phyloP scores from a whole-genome alignment of 2,797 vertebrate species.

The Helostoma temminkii region DNA sequence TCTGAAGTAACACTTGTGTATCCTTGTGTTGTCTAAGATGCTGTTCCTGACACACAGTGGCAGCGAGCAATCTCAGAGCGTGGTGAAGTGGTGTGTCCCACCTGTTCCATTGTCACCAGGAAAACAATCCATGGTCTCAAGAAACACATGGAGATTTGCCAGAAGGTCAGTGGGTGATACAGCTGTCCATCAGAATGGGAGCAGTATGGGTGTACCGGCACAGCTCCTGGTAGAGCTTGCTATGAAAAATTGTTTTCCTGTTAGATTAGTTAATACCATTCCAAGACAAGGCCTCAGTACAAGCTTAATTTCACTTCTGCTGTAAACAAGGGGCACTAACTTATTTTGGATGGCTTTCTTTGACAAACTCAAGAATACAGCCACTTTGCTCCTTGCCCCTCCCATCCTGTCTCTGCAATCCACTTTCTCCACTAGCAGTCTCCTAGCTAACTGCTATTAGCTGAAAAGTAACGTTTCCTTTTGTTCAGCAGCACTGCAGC shows the following conservation, averaged over 20 bases:
- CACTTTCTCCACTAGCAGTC: too few species aligned
- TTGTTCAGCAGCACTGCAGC: too few species aligned
- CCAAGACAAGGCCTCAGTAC: neutral
- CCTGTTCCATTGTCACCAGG: slow-evolving; percentile 91
- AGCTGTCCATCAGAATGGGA: slow-evolving; percentile 7
- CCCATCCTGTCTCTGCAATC: too few species aligned
- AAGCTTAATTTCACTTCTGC: neutral
- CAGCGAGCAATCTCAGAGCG: slow-evolving; percentile 91
- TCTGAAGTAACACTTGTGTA: slow-evolving; percentile 5
- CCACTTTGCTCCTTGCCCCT: too few species aligned
- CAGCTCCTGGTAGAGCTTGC: neutral
- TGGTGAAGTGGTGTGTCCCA: slow-evolving; percentile 93
- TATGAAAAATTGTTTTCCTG: neutral
- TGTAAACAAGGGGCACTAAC: too few species aligned
- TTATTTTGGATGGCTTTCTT: too few species aligned
- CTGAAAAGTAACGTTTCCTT: too few species aligned
- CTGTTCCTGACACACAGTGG: slow-evolving; percentile 87
- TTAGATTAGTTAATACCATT: neutral
- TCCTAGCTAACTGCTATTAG: too few species aligned
- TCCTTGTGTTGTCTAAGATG: slow-evolving; percentile 54
- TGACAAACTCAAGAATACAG: too few species aligned
- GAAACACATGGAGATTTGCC: slow-evolving; percentile 99
- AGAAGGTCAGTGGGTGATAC: slow-evolving; percentile 87
- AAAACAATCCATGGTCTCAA: slow-evolving; percentile 95
- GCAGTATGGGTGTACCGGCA: neutral